Evolutionary conservation across 30 jellyfish, hydroid and myxozoan genomes (phyloP).

Genomic region (Aurelia aurita complex sp. Pacific): DNA sequence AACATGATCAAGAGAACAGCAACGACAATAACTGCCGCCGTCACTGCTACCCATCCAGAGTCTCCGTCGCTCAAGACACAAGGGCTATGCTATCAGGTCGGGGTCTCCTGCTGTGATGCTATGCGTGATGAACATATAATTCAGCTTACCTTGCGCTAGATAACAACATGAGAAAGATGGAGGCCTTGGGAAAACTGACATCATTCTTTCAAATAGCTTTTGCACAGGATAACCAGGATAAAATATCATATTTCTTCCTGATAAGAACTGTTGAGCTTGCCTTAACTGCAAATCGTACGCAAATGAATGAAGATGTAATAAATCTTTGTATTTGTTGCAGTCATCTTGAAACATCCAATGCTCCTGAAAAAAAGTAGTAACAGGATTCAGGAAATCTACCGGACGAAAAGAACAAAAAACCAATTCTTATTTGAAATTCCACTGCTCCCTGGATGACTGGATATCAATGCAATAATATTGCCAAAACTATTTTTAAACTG

Average conservation of each 20-base stretch:
- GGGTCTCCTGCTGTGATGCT: too few species aligned
- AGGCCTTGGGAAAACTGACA: constrained; percentile 82
- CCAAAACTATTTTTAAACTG: too few species aligned
- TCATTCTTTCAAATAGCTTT: constrained; percentile 61
- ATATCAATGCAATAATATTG: too few species aligned
- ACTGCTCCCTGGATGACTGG: too few species aligned
- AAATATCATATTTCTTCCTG: constrained; percentile 89
- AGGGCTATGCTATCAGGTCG: too few species aligned
- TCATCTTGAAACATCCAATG: constrained; percentile 70
- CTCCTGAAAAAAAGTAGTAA: constrained; percentile 29
- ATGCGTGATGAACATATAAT: too few species aligned
- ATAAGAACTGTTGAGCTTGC: constrained; percentile 81
- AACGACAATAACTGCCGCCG: too few species aligned
- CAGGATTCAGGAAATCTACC: neutral
- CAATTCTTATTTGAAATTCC: too few species aligned
- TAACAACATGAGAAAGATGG: constrained; percentile 88
- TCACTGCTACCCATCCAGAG: too few species aligned
- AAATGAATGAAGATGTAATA: constrained; percentile 83
- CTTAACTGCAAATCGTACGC: constrained; percentile 94
- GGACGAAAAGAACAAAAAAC: neutral
- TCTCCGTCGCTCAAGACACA: too few species aligned
- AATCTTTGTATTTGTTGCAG: constrained; percentile 77
- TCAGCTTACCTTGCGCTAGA: constrained; percentile 76
- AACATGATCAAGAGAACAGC: too few species aligned
- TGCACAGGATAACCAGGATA: constrained; percentile 89